Conservation (phyloP, 2,113 vertebrate species). For the Thermophis baileyi region DNA sequence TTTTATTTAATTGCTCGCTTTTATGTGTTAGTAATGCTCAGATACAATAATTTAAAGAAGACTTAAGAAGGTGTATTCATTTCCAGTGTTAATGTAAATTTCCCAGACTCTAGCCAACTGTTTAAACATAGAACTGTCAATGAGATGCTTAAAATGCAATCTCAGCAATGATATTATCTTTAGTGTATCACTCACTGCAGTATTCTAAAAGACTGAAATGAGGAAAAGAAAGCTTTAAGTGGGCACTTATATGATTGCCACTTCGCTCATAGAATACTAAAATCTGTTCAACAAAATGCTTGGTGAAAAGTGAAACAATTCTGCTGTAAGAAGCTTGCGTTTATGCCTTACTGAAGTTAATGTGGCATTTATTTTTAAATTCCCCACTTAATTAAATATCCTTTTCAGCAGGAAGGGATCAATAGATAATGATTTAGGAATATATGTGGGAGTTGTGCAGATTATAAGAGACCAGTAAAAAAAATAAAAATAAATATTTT, state of each 20-base stretch:
- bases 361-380: not conserved
- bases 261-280: conserved; percentile 52
- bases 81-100: conserved; percentile 49
- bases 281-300: conserved; percentile 26
- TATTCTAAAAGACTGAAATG: conserved; percentile 52
- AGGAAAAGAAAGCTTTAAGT: conserved; percentile 53
- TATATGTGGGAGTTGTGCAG: not conserved
- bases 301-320: conserved; percentile 20
- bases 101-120: conserved; percentile 56
- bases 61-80: conserved; percentile 20
- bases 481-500: not conserved
- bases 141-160: conserved; percentile 63
- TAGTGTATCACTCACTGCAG: conserved; percentile 50
- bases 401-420: not conserved
- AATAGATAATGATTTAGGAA: not conserved
- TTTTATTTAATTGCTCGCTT: conserved; percentile 28
- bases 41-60: conserved; percentile 34
- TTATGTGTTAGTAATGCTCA: conserved; percentile 2
- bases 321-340: conserved; percentile 22
- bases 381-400: not conserved
- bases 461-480: not conserved
- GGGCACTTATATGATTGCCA: conserved; percentile 62
- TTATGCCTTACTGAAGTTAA: conserved; percentile 24
- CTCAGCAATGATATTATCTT: conserved; percentile 54
- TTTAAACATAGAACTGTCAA: conserved; percentile 69